These are phyloP conservation scores for Dolomedes plantarius DNA, from an alignment of 2,888 invertebrate genomes.

Conservation along the genomic window DNA sequence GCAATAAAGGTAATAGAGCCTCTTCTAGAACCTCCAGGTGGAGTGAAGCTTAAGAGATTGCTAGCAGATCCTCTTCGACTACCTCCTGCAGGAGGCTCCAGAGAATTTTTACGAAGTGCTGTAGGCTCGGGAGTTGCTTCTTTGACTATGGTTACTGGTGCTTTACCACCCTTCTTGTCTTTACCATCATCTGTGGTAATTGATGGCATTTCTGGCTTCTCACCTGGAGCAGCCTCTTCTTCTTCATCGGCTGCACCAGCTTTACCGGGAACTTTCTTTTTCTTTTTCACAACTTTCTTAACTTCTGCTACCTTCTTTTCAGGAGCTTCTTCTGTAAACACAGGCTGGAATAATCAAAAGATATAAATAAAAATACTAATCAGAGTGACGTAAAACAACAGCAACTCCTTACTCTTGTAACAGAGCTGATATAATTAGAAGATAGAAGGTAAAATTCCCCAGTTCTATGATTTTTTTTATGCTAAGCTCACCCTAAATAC, in stretches of 20 bases:
- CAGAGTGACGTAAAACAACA: too few species aligned
- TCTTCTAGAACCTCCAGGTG: conserved; percentile 48
- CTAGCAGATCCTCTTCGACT: conserved; percentile 47
- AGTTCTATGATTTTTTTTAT: too few species aligned
- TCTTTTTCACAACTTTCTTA: conserved; percentile 64
- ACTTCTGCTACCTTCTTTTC: conserved; percentile 53
- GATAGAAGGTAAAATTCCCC: too few species aligned
- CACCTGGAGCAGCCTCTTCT: conserved; percentile 7
- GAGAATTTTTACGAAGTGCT: conserved; percentile 39
- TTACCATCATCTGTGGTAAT: conserved; percentile 22
- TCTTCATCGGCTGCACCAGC: conserved; percentile 22
- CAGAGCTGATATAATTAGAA: too few species aligned
- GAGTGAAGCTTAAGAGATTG: conserved; percentile 33
- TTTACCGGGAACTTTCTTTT: conserved; percentile 63
- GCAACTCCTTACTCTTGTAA: too few species aligned
- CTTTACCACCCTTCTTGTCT: neutral
- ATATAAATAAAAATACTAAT: too few species aligned
- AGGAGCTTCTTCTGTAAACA: conserved; percentile 21
- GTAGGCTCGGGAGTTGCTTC: conserved; percentile 70
- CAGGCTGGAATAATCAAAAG: conserved; percentile 15
- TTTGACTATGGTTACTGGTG: conserved; percentile 44
- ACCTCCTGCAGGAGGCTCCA: conserved; percentile 43
- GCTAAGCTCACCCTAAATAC: too few species aligned
- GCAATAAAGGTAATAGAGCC: conserved; percentile 72
- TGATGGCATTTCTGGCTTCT: conserved; percentile 32